A percentile compares a stretch with the other conserved stretches of the same genome.
Conservation (phyloP, 2,888 invertebrate species). For the Pseudococcus viburni region DNA sequence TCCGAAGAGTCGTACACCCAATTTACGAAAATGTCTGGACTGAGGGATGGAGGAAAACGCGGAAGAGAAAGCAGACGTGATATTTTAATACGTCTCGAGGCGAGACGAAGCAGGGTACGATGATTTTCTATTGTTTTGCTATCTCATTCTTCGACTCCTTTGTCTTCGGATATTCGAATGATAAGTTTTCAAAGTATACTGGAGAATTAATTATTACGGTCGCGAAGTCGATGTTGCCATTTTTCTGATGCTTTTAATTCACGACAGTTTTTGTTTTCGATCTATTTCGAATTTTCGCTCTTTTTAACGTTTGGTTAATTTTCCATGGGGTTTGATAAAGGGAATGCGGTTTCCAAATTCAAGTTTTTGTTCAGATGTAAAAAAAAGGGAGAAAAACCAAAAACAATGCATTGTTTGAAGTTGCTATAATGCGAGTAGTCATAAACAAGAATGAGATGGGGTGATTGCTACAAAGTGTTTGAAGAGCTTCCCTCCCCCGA, state of each 20-base stretch:
- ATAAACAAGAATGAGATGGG: no score
- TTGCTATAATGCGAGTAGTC: no score
- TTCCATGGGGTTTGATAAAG: no score
- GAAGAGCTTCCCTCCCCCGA: no score
- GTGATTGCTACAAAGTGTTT: no score
- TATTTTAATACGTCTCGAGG: background rate
- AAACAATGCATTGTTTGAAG: no score
- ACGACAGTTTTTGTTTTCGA: background rate
- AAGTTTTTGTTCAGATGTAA: no score
- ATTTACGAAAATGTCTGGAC: background rate
- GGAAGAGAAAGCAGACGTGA: background rate
- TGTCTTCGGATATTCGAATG: conserved; percentile 2
- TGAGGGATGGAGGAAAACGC: background rate
- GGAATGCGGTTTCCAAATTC: no score
- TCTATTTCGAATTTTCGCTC: background rate
- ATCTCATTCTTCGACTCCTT: background rate
- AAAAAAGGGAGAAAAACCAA: no score
- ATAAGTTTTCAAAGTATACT: background rate
- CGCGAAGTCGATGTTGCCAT: background rate
- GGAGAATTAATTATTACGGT: background rate
- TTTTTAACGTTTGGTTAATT: background rate
- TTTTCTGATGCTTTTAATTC: background rate
- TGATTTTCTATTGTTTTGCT: conserved; percentile 14
- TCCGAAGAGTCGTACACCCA: background rate
- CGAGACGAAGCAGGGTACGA: background rate